Evolutionary conservation across 1,140 invertebrate species (phyloP), one percentile per base, ranked within the genome.

Genomic region (Nasonia longicornis): DNA sequence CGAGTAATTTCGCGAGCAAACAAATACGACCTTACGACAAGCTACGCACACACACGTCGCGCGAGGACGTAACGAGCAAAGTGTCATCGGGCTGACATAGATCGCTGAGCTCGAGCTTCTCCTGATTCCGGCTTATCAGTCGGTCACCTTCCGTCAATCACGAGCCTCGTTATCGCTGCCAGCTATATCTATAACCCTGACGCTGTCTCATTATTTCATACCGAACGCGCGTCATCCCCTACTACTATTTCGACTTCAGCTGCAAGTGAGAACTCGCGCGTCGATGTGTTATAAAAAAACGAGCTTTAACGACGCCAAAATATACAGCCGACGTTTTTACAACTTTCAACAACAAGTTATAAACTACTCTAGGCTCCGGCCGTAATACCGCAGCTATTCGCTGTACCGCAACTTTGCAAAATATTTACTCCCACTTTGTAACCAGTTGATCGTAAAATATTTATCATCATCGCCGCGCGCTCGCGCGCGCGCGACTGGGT

Each of bases 61-160:
- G 48, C 11, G 11, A 52, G 7, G 63, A 26, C 20, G 26, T 66
- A 66, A 66, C 63, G 20, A 66, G 8, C 20, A 26, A 66, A 66
- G 63, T 66, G 20, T 66, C 63, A 66, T 22, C 48, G 22, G 1
- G 26, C 3, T 66, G 63, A 22, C 63, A 42, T 42, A 42, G 38
- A 42, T 42, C 8, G 63, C 22, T 20, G 48, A 3, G 48, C 45
- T 29, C 12, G 8, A 35, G 16, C 38, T 35, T 35, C 52, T 75
- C 29, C 29, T 22, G n/a, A 76, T 76, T 67, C 64, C 4, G 35
- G n/a, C 10, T 77, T 77, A 77, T 77, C 63, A 66, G 74, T 16
- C 31, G 63, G n/a, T n/a, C 75, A 77, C 31, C 75, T 67, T 26
- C 64, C 75, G 63, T 77, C 75, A 77, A 77, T 77, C 75, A 45